Evolutionary conservation across 2,797 vertebrate species (phyloP), one percentile per base, ranked within the genome.

Genomic region (Prunella strophiata): DNA sequence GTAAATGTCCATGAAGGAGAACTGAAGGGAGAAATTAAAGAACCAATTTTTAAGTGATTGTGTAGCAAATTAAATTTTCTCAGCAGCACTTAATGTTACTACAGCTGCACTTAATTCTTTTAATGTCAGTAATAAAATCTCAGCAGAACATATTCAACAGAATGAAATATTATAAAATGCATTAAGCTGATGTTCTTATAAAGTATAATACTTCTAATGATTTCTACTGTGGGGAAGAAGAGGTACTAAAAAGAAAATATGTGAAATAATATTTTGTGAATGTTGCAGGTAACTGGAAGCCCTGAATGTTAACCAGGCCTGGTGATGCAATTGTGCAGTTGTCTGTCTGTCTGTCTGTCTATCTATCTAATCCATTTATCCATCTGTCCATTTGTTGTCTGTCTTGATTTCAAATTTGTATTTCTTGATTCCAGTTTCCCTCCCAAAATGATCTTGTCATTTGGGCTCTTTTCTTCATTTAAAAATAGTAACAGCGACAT

Each of bases 51-150:
- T 77, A 85, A 80, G 43, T 72, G 70, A 78, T 78, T 88, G 23
- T 74, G 42, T 52, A 74, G 57, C 74, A 30, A 86, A 73, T 92
- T 91, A 82, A 27, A 42, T 94, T 96, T 91, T 91, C 61, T 80
- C 58, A 67, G 89, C 59, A 88, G 50, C 65, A 67, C 27, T 58
- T 95, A 89, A 36, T 55, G 11, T 88, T 83, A 67, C 82, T 85
- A 50, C 88, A 67, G 32, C 40, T 74, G 36, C 50, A 63, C 72
- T 89, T 92, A 88, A n/a, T 89, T 73, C 16, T 89, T 94, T 83
- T 88, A 83, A 77, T 85, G 45, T 65, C 65, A 85, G 82, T 80
- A 85, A 83, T 92, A 71, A 89, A 85, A 70, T 79, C 68, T 66
- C 50, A 95, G 57, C 29, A 79, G 89, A 73, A 42, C 50, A 36